Conservation (phyloP, 2,797 vertebrate species). For the Anabacerthia variegaticeps region DNA sequence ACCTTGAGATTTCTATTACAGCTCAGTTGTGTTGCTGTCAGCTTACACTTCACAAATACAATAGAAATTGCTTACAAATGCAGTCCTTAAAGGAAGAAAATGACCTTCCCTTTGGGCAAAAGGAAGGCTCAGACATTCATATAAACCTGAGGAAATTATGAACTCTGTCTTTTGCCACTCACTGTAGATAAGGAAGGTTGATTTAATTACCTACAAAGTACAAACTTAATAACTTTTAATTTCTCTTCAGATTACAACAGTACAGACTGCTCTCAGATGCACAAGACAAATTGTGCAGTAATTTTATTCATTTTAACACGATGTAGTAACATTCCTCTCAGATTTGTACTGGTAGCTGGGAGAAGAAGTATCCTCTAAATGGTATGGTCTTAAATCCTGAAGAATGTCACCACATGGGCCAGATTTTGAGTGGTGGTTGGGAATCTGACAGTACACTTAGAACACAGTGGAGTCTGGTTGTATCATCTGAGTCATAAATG, state of each 20-base stretch:
- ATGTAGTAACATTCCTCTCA: neutral
- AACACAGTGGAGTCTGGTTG: neutral
- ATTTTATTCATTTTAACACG: neutral
- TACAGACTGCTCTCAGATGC: neutral
- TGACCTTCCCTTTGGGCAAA: constrained; percentile 31
- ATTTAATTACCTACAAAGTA: neutral
- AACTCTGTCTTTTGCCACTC: neutral
- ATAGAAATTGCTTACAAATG: constrained; percentile 50
- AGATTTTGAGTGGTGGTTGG: neutral
- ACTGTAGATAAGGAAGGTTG: neutral
- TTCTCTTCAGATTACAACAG: neutral
- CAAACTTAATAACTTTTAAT: neutral
- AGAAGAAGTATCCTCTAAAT: neutral
- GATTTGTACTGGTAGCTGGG: neutral
- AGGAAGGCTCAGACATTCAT: neutral
- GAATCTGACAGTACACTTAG: neutral
- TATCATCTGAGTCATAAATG: neutral
- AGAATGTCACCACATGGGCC: neutral
- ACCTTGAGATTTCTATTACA: constrained; percentile 39
- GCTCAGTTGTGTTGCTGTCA: constrained; percentile 39
- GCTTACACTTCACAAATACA: constrained; percentile 39
- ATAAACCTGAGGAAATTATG: neutral
- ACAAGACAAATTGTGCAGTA: neutral
- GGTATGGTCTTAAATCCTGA: neutral
- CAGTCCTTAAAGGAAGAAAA: constrained; percentile 33